These are phyloP conservation scores for Catagonus wagneri DNA, from an alignment of 2,113 vertebrate genomes.

Conservation along the genomic window DNA sequence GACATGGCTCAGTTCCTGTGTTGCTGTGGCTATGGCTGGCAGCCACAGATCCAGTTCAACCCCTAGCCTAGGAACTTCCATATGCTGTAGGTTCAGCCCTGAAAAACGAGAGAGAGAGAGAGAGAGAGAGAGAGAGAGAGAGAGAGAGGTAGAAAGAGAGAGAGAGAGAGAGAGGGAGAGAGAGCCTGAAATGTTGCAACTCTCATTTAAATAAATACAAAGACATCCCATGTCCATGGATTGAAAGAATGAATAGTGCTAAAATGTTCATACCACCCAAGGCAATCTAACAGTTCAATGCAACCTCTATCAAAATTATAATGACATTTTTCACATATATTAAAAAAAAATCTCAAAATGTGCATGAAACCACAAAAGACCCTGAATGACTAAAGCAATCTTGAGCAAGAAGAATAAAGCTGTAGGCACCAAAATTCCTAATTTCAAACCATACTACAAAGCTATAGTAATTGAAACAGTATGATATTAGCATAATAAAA, in stretches of 20 bases:
- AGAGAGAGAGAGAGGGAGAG: too few species aligned
- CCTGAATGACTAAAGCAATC: not conserved
- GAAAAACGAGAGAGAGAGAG: too few species aligned
- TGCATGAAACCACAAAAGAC: not conserved
- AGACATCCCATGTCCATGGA: not conserved
- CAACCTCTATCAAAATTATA: not conserved
- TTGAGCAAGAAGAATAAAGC: not conserved
- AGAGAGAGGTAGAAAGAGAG: too few species aligned
- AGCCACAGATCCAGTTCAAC: too few species aligned
- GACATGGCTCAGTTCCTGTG: too few species aligned
- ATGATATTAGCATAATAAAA: not conserved
- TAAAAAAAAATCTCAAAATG: not conserved
- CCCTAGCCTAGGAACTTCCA: too few species aligned
- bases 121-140: too few species aligned
- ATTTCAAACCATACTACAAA: constrained; percentile 16
- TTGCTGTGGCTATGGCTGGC: too few species aligned
- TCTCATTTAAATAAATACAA: not conserved
- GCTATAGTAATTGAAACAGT: not conserved
- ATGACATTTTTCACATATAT: not conserved
- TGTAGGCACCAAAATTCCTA: not conserved
- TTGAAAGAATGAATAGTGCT: not conserved
- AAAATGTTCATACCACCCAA: not conserved
- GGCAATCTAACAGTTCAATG: not conserved
- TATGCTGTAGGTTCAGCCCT: too few species aligned
- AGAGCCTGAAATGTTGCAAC: too few species aligned